phyloP scores from a whole-genome alignment of 2,797 vertebrate genomes.

The Choloepus didactylus region DNA sequence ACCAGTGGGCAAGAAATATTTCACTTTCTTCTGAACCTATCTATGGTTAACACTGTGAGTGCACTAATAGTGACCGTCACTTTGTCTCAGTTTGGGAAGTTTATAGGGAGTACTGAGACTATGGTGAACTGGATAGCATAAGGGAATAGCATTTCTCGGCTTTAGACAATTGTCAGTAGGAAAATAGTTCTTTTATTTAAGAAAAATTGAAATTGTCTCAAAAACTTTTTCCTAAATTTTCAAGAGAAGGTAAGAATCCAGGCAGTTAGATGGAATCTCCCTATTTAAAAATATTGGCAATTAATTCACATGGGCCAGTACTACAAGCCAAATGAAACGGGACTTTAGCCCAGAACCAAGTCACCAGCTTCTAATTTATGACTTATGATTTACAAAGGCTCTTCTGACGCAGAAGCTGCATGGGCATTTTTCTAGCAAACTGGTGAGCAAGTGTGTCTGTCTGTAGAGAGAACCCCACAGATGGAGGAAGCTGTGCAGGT shows the following conservation, averaged over 20 bases:
- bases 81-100: not conserved
- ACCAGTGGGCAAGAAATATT: not conserved
- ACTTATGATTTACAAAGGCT: not conserved
- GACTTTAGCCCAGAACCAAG: too few species aligned
- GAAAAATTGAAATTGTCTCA: not conserved
- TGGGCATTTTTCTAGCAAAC: not conserved
- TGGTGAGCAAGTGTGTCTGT: too few species aligned
- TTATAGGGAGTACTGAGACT: not conserved
- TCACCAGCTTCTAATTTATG: too few species aligned
- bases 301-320: not conserved
- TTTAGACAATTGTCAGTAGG: not conserved
- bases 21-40: not conserved
- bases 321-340: not conserved
- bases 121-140: not conserved
- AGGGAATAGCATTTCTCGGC: not conserved
- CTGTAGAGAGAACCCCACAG: not conserved
- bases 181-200: not conserved
- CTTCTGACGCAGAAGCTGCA: not conserved
- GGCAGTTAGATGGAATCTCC: not conserved
- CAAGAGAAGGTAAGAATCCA: not conserved
- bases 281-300: constrained; percentile 14
- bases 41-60: not conserved
- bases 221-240: not conserved
- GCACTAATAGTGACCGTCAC: not conserved
- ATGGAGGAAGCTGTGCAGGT: not conserved